Base-by-base conservation (phyloP, 1,140 invertebrate species). In the Papilio dardanus region DNA sequence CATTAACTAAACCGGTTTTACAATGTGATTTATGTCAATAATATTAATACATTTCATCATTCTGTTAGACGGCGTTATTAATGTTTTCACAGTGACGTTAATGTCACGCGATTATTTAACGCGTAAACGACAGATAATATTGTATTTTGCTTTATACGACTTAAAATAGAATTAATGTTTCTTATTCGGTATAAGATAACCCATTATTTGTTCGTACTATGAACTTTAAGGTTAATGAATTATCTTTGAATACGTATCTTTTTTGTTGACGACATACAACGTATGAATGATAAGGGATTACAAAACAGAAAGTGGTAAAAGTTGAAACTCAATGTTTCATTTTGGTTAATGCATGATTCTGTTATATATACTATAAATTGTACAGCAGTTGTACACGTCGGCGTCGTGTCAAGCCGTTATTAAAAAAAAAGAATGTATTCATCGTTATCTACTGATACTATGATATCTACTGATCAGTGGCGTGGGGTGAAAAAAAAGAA, bases 141-240 rank as follows among this genome's bases (percentile, higher is more conserved):
- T 71, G 73, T 73, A 71, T 73, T 73, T 54, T 73, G 71, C 12
- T 30, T 83, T 79, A 83, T 80, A 68, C 75, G 74, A 81, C 79
- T 68, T 68, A 82, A 88, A 88, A 88, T 88, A 88, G 86, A 74
- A 71, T 75, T 69, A 62, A 76, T 82, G 75, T 79, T 77, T 74
- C 76, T 81, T 80, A 74, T 77, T 79, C 68, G 67, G 74, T 76
- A 77, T 71, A 54, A 76, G 88, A 88, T 86, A 88, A 86, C 86
- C 86, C 81, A 71, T 85, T 79, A 78, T 84, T 80, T 81, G 67
- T 80, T 33, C 30, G 37, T 71, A 71, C 24, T 30, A 46, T n/a
- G n/a, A 30, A 31, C n/a, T 19, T 7, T 46, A 71, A 7, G 46
- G 16, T 19, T 62, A 62, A 24, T 54, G 50, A 54, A 54, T 62